Conservation (phyloP, 2,888 invertebrate genomes). For the Glaucopsyche alexis region DNA sequence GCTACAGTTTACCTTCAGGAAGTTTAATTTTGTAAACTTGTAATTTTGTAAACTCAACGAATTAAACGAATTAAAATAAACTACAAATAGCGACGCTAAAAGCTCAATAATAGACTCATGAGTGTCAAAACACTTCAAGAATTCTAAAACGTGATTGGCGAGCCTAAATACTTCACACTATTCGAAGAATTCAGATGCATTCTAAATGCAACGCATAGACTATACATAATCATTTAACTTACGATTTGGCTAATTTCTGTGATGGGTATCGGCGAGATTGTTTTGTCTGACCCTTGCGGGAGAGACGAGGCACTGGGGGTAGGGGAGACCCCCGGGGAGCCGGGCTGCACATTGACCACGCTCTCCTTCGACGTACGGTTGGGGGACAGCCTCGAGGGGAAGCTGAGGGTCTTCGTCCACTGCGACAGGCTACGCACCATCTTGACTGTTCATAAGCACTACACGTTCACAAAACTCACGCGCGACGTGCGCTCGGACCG, state of each 20-base stretch:
- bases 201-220: conserved; percentile 34
- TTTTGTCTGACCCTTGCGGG: conserved; percentile 79
- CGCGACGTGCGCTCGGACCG: conserved; percentile 57
- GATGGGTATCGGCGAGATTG: conserved; percentile 80
- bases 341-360: conserved; percentile 80
- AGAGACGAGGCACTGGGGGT: conserved; percentile 81
- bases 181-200: conserved; percentile 21
- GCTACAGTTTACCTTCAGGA: conserved; percentile 21
- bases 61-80: neutral
- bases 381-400: conserved; percentile 91
- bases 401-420: conserved; percentile 95
- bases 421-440: conserved; percentile 94
- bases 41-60: neutral
- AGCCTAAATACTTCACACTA: conserved; percentile 30
- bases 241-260: conserved; percentile 85
- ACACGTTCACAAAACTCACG: conserved; percentile 68
- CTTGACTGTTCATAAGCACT: conserved; percentile 73
- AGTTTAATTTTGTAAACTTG: conserved; percentile 15
- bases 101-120: conserved; percentile 7
- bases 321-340: conserved; percentile 80
- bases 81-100: neutral
- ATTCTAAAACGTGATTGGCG: conserved; percentile 33
- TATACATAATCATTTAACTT: conserved; percentile 58
- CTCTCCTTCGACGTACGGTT: conserved; percentile 88
- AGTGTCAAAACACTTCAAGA: conserved; percentile 30